Conservation (phyloP, 2,113 vertebrate genomes). For the Eurystomus gularis region DNA sequence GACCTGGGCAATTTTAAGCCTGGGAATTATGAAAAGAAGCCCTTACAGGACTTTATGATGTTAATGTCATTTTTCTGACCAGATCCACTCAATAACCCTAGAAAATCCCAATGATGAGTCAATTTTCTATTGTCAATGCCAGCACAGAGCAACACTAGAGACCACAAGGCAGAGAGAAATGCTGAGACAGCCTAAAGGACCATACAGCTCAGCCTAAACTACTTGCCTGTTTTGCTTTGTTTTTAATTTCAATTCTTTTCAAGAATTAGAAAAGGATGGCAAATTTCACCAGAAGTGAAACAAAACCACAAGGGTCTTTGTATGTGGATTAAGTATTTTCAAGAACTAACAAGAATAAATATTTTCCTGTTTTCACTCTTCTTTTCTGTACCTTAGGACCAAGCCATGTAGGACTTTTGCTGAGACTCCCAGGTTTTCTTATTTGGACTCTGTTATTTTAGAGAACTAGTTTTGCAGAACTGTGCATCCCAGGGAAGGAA, state of each 20-base stretch:
- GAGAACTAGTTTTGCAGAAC: not conserved
- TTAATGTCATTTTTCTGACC: not conserved
- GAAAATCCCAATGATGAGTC: not conserved
- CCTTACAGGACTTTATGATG: not conserved
- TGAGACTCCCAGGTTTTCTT: not conserved
- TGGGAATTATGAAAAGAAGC: not conserved
- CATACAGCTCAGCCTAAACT: not conserved
- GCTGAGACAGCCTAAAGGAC: not conserved
- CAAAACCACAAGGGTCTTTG: not conserved
- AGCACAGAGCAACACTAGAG: not conserved
- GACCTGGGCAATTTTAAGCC: not conserved
- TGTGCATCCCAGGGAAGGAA: not conserved
- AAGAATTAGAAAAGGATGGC: conserved; percentile 14
- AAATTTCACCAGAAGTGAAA: conserved; percentile 24
- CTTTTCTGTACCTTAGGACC: conserved; percentile 7
- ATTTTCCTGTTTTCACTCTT: not conserved
- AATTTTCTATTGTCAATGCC: not conserved
- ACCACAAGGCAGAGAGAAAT: not conserved
- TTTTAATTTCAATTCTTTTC: conserved; percentile 35
- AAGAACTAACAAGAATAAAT: conserved; percentile 7
- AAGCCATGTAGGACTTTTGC: not conserved
- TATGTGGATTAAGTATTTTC: not conserved
- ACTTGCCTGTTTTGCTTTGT: not conserved
- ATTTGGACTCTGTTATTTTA: not conserved
- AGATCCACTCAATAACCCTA: not conserved